Evolutionary conservation across 1,140 invertebrate species (phyloP).

Genomic region (Aplysia californica): DNA sequence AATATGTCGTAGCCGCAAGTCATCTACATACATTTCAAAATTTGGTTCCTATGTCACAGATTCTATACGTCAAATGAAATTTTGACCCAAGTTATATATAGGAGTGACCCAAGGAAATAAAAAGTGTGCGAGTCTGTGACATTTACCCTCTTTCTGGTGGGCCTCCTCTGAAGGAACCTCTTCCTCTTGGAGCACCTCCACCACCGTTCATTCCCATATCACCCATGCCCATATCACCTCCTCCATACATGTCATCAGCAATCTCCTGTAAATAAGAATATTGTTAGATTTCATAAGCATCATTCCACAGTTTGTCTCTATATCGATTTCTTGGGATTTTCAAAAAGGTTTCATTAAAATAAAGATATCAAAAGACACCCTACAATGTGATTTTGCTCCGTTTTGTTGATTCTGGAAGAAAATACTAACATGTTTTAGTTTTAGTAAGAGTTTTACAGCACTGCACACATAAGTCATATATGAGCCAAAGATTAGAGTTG

Average conservation of each 20-base stretch:
- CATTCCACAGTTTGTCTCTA: background rate
- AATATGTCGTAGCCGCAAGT: too few species aligned
- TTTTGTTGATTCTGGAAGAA: background rate
- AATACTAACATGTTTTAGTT: background rate
- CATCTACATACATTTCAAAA: too few species aligned
- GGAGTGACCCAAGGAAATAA: too few species aligned
- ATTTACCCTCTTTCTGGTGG: conserved; percentile 27
- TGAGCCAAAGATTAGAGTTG: too few species aligned
- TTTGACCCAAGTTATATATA: too few species aligned
- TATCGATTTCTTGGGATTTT: background rate
- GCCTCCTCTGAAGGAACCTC: conserved; percentile 17
- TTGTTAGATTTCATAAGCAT: background rate
- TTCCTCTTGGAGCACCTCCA: conserved; percentile 7
- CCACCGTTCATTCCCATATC: conserved; percentile 20
- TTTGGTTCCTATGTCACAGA: too few species aligned
- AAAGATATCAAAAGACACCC: background rate
- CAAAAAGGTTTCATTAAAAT: background rate
- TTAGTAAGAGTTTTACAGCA: background rate
- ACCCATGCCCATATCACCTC: conserved; percentile 6
- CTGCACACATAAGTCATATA: too few species aligned
- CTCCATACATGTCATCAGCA: conserved; percentile 22
- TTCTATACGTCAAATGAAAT: too few species aligned
- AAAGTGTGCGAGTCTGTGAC: too few species aligned
- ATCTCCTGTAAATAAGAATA: conserved; percentile 12
- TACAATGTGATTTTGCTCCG: background rate